A percentile compares a stretch with the other conserved stretches of the same genome.
These are phyloP conservation scores for Platypus cylindrus DNA, from an alignment of 2,888 invertebrate species.

Conservation along the genomic window DNA sequence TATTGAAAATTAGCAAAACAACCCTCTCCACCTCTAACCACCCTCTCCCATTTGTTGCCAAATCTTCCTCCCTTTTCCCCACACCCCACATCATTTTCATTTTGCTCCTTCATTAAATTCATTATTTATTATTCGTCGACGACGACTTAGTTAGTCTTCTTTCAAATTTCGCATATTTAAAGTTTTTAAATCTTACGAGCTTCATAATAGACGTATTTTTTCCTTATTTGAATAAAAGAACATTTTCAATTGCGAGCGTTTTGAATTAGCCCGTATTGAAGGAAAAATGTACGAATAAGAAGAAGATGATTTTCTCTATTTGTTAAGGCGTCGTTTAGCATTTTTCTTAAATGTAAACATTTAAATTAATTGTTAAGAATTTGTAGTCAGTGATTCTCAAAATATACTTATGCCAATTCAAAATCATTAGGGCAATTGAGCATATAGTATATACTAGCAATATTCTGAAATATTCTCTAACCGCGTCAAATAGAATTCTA, in stretches of 20 bases:
- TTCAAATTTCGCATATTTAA: slow-evolving; percentile 11
- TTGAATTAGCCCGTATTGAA: slow-evolving; percentile 14
- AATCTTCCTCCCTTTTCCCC: no score
- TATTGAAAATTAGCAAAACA: no score
- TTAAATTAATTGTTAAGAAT: slow-evolving; percentile 11
- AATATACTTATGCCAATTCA: no score
- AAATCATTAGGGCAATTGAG: no score
- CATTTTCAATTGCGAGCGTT: slow-evolving; percentile 10
- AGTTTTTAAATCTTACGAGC: slow-evolving; percentile 13
- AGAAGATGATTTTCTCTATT: no score
- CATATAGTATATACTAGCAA: no score
- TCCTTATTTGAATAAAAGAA: slow-evolving; percentile 7
- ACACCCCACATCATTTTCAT: no score
- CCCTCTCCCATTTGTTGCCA: no score
- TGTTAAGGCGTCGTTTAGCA: slow-evolving; percentile 11
- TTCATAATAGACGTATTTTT: slow-evolving; percentile 12
- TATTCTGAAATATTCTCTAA: no score
- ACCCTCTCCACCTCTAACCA: no score
- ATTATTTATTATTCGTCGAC: slow-evolving; percentile 13
- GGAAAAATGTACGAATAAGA: no score
- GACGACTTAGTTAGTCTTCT: slow-evolving; percentile 11
- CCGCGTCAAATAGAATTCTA: no score
- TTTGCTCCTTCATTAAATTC: not conserved
- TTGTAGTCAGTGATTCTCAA: slow-evolving; percentile 4
- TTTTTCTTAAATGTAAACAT: slow-evolving; percentile 11